Evolutionary conservation across 2,888 invertebrate genomes (phyloP), one percentile per base, ranked within the genome.

Genomic region (Sarcophaga subvicina): DNA sequence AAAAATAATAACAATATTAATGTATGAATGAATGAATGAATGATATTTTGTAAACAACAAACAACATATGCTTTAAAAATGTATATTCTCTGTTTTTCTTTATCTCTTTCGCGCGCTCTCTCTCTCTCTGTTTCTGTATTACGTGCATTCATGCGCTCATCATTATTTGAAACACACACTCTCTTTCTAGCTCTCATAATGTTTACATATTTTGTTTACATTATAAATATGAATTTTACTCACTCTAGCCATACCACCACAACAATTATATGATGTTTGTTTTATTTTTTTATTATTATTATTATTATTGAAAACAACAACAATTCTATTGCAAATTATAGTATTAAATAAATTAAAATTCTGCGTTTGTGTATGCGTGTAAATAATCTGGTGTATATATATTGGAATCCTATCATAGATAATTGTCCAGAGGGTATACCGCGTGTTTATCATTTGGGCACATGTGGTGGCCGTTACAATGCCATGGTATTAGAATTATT

Each of bases 361-460:
- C 22, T 84, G 69, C 66, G 73, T 64, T 70, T 77, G 59, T 71
- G 63, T 75, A 37, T 59, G 72, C 69, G 64, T 78, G 59, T 20
- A 76, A 63, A 59, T 60, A 54, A 54, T 54, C 54, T 54, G 54
- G 54, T 54, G 54, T 54, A 54, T 17, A 54, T 69, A 12, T 25
- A 54, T 70, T 54, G 20, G 22, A 54, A 37, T 66, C 72, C 76
- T 79, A 90, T 83, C 72, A 14, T 90, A 92, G 93, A 93, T 91
- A 92, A 91, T 90, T 91, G 92, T 90, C 93, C 95, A 96, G 99
- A 99, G 94, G 99, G 99, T 92, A 96, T 99, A 93, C 99, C 99
- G 90, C 98, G 99, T 95, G 99, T 99, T 91, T 99, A 98, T 95
- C 99, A 99, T 95, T 99, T 99, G 95, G 99, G 99, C 90, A 99